Conservation (phyloP, 2,797 vertebrate genomes). For the Peromyscus melanophrys region DNA sequence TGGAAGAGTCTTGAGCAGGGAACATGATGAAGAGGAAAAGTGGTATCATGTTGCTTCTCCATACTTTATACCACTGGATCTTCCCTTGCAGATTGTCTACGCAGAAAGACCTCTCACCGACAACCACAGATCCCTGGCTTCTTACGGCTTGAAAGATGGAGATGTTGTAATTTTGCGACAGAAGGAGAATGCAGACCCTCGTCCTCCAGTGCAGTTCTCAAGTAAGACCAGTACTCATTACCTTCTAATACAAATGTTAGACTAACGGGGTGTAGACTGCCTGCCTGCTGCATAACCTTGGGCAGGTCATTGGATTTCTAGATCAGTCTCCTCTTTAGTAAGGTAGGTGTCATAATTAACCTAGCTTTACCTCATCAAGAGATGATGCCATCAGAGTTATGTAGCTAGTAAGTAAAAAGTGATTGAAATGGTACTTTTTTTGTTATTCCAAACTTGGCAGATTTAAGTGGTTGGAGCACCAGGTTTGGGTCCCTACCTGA, state of each 20-base stretch:
- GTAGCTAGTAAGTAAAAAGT: background rate
- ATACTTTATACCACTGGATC: background rate
- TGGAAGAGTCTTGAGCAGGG: background rate
- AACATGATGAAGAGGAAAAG: background rate
- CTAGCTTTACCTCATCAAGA: background rate
- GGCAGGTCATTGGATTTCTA: background rate
- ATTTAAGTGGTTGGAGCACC: background rate
- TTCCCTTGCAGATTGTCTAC: conserved; percentile 92
- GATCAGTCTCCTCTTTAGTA: background rate
- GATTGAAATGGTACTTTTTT: background rate
- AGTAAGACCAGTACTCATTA: conserved; percentile 84
- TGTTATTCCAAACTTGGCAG: background rate
- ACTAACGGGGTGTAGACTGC: background rate
- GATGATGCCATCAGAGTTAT: background rate
- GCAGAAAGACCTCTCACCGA: conserved; percentile 96
- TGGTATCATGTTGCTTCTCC: background rate
- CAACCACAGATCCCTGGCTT: conserved; percentile 95
- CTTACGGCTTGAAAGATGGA: conserved; percentile 97
- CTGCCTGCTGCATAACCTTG: background rate
- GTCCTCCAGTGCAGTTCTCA: conserved; percentile 90
- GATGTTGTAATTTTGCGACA: conserved; percentile 97
- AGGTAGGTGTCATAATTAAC: background rate
- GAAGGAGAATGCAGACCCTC: conserved; percentile 91
- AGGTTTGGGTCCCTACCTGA: background rate
- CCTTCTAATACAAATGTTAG: background rate